Evolutionary conservation across 1,140 invertebrate species (phyloP).

Genomic region (Aphelenchoides avenae): DNA sequence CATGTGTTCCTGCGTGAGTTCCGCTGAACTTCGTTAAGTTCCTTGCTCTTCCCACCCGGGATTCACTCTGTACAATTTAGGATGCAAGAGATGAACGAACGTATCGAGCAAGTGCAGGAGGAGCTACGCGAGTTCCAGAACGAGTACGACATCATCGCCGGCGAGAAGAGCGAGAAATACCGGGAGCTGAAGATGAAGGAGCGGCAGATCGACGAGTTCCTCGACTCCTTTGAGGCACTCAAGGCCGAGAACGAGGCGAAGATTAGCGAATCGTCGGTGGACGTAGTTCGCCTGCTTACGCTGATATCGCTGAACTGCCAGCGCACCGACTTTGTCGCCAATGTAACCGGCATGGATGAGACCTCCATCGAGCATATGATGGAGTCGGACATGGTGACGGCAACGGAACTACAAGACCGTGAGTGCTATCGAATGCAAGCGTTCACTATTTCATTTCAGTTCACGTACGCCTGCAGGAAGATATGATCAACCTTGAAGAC

Average conservation of each 20-base stretch:
- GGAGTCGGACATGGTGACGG: slow-evolving; percentile 12
- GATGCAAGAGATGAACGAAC: slow-evolving; percentile 30
- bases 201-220: slow-evolving; percentile 32
- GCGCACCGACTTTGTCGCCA: slow-evolving; percentile 9
- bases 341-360: slow-evolving; percentile 24
- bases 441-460: slow-evolving; percentile 32
- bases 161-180: slow-evolving; percentile 37
- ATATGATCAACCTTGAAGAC: slow-evolving; percentile 24
- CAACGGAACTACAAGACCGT: slow-evolving; percentile 32
- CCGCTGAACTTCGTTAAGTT: too few species aligned
- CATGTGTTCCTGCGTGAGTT: too few species aligned
- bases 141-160: slow-evolving; percentile 36
- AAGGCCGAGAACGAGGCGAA: slow-evolving; percentile 20
- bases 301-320: slow-evolving; percentile 34
- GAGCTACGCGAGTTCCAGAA: slow-evolving; percentile 40
- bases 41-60: not conserved
- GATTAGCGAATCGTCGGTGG: slow-evolving; percentile 15
- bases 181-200: slow-evolving; percentile 29
- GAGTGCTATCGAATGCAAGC: slow-evolving; percentile 6
- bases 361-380: not conserved
- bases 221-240: slow-evolving; percentile 23
- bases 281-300: slow-evolving; percentile 22
- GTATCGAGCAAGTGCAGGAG: slow-evolving; percentile 34
- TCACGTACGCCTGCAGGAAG: slow-evolving; percentile 35
- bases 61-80: slow-evolving; percentile 14